Evolutionary conservation across 2,113 vertebrate species (phyloP), one percentile per base, ranked within the genome.

Genomic region (Catharus fuscescens): DNA sequence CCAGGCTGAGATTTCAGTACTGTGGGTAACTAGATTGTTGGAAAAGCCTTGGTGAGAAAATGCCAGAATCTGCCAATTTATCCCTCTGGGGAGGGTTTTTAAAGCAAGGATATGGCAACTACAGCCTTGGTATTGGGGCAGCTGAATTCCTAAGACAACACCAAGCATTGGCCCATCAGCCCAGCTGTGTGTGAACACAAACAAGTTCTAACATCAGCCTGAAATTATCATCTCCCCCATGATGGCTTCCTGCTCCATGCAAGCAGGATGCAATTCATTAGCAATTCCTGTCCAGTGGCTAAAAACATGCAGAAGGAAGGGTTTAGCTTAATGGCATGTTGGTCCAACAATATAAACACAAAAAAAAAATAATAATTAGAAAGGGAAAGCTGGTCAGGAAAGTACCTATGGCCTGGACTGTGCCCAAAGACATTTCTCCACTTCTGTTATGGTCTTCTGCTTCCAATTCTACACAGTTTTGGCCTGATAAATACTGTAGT

Each of bases 161-260:
- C n/a, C 0, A 0, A 89, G 47, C 19, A 23, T 5, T 50, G 20
- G 54, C 50, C 18, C 32, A 31, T 60, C 66, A 72, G 40, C n/a
- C 24, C 36, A 73, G 23, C 54, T 60, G 23, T 23, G 6, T 56
- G 23, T 28, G 50, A 72, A 38, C 15, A 40, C 12, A 31, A 77
- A 45, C 8, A 76, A 44, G 31, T 88, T 76, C 6, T 34, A 53
- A 45, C 25, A 40, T 53, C 60, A 94, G 32, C 21, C 34, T 85
- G 78, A 62, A 87, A n/a, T 42, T 82, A 28, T 12, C 53, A 36
- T 57, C 18, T 54, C 14, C 12, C 31, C 32, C 0, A 0, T 47
- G 15, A 40, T n/a, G 57, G 18, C 20, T 50, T 95, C 34, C 79
- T 86, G n/a, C 53, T 44, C 36, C 0, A 0, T 31, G n/a, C 2